phyloP scores from a whole-genome alignment of 1,140 invertebrate species.

The Pogonomyrmex barbatus region DNA sequence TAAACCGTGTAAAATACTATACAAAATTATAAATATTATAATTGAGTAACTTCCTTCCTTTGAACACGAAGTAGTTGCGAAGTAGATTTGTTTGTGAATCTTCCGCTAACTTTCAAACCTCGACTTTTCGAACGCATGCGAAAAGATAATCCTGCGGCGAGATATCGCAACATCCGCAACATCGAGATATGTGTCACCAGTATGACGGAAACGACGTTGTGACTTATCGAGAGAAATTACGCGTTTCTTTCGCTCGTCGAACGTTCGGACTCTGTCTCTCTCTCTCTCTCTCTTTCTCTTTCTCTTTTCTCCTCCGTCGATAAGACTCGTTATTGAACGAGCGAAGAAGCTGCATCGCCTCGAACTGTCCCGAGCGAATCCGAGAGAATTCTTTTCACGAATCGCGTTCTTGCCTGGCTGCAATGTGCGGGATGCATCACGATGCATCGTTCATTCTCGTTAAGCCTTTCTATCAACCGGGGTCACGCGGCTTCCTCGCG shows the following conservation, averaged over 20 bases:
- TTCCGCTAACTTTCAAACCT: not conserved
- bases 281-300: not conserved
- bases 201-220: slow-evolving; percentile 23
- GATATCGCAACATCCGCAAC: slow-evolving; percentile 47
- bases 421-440: not conserved
- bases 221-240: not conserved
- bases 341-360: not conserved
- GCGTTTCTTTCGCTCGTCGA: not conserved
- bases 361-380: not conserved
- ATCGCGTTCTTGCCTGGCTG: slow-evolving; percentile 6
- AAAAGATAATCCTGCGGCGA: slow-evolving; percentile 42
- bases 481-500: slow-evolving; percentile 20
- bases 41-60: not conserved
- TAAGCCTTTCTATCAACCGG: slow-evolving; percentile 43
- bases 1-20: not conserved
- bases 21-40: slow-evolving; percentile 17
- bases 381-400: not conserved
- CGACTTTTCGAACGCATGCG: not conserved
- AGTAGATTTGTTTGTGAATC: not conserved
- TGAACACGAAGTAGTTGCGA: not conserved
- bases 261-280: not conserved
- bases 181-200: slow-evolving; percentile 26
- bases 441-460: slow-evolving; percentile 49
- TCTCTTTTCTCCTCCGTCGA: not conserved
- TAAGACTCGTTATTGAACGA: not conserved